Base-by-base conservation (phyloP, 2,797 vertebrate species). In the Poecilia wingei region DNA sequence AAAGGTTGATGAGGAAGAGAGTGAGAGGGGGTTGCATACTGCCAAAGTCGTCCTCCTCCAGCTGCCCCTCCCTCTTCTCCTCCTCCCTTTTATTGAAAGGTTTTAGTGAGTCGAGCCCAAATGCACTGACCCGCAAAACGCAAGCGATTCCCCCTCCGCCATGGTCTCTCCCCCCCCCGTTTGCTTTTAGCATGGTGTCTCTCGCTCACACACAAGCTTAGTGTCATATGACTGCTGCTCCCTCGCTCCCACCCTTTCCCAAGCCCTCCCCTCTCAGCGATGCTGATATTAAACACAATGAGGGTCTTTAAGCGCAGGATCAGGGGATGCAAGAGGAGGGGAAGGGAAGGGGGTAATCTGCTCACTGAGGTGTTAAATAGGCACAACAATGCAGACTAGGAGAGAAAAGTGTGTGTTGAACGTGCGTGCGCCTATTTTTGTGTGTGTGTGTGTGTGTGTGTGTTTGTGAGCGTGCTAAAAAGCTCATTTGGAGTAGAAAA, bases 331-430 rank as follows among this genome's bases (percentile, higher is more conserved):
- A 55, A 31, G 47, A 25, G 22, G 72, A 41, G 72, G 36, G 72
- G 22, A n/a, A 39, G 76, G 43, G 82, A 28, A 93, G 94, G 95
- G 91, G 90, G 93, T 95, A 97, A 96, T 97, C 97, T 97, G 97
- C 96, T 97, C 97, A 97, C 91, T 96, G 97, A 96, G 96, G 96
- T 97, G 96, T 97, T 97, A 97, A 96, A 96, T 95, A 94, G 93
- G 87, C 89, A 88, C 95, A 97, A 97, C 96, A 97, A 97, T 96
- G 95, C 94, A 92, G 94, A 85, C 91, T 84, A 77, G 89, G 87
- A 78, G 73, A 71, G 79, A 83, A 76, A 85, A 84, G 83, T 70
- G 84, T 53, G 84, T 53, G 82, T 69, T 72, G 78, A 39, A 66
- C 53, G 86, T 47, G 71, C 53, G 86, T 61, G 59, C 69, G 76